Evolutionary conservation across 2,888 invertebrate species (phyloP).

Genomic region (Drosophila borborema): DNA sequence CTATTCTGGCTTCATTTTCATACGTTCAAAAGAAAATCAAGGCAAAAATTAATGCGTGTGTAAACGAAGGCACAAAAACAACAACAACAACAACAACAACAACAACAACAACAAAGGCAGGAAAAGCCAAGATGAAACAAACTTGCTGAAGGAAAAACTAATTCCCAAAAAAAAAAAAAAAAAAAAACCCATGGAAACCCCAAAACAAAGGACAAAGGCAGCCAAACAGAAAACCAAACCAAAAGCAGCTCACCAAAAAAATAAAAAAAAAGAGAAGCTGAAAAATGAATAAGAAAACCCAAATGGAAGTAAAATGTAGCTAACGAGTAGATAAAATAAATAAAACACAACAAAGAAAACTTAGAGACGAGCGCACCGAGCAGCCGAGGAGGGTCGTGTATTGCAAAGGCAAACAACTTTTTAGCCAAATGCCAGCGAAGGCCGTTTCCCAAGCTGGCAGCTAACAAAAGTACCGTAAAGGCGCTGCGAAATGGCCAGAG

Average conservation of each 20-base stretch:
- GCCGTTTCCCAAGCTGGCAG: slow-evolving; percentile 55
- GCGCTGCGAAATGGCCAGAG: slow-evolving; percentile 41
- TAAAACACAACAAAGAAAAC: slow-evolving; percentile 46
- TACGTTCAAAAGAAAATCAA: slow-evolving; percentile 31
- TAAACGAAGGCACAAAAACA: slow-evolving; percentile 43
- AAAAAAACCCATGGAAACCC: slow-evolving; percentile 9
- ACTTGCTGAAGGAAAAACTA: slow-evolving; percentile 50
- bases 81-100: slow-evolving; percentile 3
- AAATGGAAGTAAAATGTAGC: slow-evolving; percentile 52
- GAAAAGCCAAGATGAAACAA: slow-evolving; percentile 49
- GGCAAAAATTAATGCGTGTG: slow-evolving; percentile 68
- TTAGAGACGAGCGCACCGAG: slow-evolving; percentile 7
- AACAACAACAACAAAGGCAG: slow-evolving; percentile 6
- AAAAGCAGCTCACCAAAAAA: slow-evolving; percentile 33
- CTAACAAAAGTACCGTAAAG: slow-evolving; percentile 71
- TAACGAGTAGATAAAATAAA: slow-evolving; percentile 69
- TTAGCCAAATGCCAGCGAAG: slow-evolving; percentile 74
- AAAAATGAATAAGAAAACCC: slow-evolving; percentile 1
- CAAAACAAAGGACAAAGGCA: slow-evolving; percentile 41
- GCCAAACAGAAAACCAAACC: slow-evolving; percentile 34
- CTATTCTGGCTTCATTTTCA: slow-evolving; percentile 37
- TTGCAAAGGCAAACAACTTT: slow-evolving; percentile 67
- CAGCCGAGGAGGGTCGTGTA: slow-evolving; percentile 17
- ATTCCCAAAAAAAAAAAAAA: slow-evolving; percentile 17
- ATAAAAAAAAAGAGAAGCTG: not conserved